phyloP scores from a whole-genome alignment of 2,113 vertebrate species.

The Platysternon megacephalum region DNA sequence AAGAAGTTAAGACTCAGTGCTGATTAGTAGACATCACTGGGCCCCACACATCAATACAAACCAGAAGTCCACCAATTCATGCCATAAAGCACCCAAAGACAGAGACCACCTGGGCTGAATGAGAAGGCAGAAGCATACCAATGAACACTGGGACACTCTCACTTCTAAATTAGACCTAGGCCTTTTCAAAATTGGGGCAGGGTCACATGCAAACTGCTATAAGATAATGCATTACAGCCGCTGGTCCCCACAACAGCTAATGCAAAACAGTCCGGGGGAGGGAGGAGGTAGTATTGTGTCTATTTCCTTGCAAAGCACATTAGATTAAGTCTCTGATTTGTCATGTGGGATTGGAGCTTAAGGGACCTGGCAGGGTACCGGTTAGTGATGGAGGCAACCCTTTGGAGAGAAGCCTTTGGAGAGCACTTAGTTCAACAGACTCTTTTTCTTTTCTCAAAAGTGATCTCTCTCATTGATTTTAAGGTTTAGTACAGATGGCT shows the following conservation, averaged over 20 bases:
- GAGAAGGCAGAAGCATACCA: not conserved
- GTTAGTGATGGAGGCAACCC: not conserved
- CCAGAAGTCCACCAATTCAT: not conserved
- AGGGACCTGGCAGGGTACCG: not conserved
- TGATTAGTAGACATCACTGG: not conserved
- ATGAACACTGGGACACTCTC: not conserved
- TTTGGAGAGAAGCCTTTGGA: too few species aligned
- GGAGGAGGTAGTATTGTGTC: not conserved
- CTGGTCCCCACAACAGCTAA: not conserved
- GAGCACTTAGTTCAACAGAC: not conserved
- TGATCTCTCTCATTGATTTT: not conserved
- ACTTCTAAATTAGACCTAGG: not conserved
- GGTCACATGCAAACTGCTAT: not conserved
- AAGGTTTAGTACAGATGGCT: not conserved
- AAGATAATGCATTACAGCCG: not conserved
- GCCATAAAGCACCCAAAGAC: not conserved
- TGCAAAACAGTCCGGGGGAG: not conserved
- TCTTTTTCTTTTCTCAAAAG: not conserved
- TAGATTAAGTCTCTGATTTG: not conserved
- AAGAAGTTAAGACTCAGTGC: not conserved
- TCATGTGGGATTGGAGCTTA: not conserved
- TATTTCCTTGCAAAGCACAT: not conserved
- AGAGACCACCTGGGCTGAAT: not conserved
- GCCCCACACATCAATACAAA: not conserved
- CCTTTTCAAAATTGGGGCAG: not conserved